Percentiles rank a stretch among this genome's conserved stretches.
These are phyloP conservation scores for Xanthia icteritia DNA, from an alignment of 2,888 invertebrate genomes.

Conservation along the genomic window DNA sequence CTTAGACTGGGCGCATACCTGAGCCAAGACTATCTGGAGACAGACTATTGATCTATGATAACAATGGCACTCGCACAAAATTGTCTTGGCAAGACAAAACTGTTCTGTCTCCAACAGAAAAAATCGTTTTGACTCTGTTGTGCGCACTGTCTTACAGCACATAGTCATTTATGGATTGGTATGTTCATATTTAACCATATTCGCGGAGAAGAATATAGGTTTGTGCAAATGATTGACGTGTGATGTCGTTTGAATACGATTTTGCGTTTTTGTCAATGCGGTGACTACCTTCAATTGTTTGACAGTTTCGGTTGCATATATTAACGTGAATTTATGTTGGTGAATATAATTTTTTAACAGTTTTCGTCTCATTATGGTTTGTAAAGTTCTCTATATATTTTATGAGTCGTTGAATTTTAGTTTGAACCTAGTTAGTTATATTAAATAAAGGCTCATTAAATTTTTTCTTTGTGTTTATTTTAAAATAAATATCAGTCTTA, in stretches of 20 bases:
- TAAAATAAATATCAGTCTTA: conserved; percentile 6
- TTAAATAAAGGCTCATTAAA: not conserved
- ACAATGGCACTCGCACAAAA: not conserved
- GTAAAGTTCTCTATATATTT: not conserved
- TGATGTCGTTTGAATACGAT: conserved; percentile 10
- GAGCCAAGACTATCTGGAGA: not conserved
- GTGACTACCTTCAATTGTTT: conserved; percentile 23
- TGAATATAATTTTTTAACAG: not conserved
- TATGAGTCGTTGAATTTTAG: not conserved
- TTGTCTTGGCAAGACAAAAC: conserved; percentile 16
- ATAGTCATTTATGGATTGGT: conserved; percentile 1
- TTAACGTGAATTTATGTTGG: not conserved
- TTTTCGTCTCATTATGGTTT: not conserved
- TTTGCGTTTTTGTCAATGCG: conserved; percentile 15
- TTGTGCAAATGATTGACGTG: conserved; percentile 36
- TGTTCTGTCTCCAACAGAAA: not conserved
- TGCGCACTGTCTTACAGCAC: not conserved
- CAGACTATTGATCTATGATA: conserved; percentile 2
- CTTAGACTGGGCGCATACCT: not conserved
- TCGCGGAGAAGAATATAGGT: conserved; percentile 21
- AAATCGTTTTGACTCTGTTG: not conserved
- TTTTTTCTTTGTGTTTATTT: not conserved
- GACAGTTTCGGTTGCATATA: not conserved
- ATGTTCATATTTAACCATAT: conserved; percentile 55
- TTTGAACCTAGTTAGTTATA: not conserved